A percentile compares a stretch with the other conserved stretches of the same genome.
Conservation (phyloP, 2,113 vertebrate genomes). For the Hydropotes inermis region DNA sequence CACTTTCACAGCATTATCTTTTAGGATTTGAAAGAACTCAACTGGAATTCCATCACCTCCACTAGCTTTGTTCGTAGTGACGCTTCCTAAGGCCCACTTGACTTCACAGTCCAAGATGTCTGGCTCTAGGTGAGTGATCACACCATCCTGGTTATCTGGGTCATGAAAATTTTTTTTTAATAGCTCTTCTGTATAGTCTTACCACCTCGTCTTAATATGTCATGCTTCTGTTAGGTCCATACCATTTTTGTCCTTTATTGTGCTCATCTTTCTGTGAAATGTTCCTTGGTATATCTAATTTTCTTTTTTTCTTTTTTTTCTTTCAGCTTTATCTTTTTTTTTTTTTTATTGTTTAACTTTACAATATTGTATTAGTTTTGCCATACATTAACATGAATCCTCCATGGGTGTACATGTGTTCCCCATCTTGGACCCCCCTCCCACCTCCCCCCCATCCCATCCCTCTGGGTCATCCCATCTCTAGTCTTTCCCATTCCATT, state of each 20-base stretch:
- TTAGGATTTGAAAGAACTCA: background rate
- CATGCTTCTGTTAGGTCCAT: background rate
- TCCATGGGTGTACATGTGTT: too few relatives aligned
- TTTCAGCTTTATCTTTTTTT: too few relatives aligned
- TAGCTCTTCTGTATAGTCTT: background rate
- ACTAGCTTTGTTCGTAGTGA: background rate
- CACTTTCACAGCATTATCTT: background rate
- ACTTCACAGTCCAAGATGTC: background rate
- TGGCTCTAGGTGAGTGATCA: background rate
- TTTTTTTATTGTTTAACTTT: too few relatives aligned
- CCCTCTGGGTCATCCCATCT: background rate
- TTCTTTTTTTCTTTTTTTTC: background rate
- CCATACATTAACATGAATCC: too few relatives aligned
- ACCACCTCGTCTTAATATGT: background rate
- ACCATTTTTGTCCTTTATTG: background rate
- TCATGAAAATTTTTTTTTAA: background rate
- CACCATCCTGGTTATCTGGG: background rate
- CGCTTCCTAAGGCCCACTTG: background rate
- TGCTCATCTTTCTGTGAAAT: background rate
- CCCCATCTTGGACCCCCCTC: too few relatives aligned
- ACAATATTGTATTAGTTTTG: too few relatives aligned
- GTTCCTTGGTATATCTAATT: background rate
- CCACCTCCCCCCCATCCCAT: too few relatives aligned
- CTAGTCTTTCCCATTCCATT: background rate
- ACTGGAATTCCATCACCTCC: background rate